Percentiles rank a stretch among this genome's conserved stretches.
phyloP scores from a whole-genome alignment of 2,113 vertebrate species.

The Percina caprodes region DNA sequence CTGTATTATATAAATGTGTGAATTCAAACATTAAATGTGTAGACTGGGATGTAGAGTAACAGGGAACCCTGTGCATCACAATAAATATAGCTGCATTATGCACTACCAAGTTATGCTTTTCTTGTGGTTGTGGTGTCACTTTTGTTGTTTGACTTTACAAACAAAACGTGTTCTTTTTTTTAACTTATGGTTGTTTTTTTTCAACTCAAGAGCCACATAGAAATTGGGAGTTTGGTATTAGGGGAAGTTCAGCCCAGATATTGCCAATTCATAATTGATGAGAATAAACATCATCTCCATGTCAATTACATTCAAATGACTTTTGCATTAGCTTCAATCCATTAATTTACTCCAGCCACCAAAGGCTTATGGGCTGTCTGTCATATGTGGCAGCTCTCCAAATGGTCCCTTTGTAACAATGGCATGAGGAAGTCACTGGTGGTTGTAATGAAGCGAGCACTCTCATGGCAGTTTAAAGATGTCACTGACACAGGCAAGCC shows the following conservation, averaged over 20 bases:
- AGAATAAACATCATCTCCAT: constrained; percentile 62
- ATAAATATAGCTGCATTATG: background rate
- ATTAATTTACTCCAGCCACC: constrained; percentile 52
- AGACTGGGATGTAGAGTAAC: background rate
- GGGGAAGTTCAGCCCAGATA: constrained; percentile 37
- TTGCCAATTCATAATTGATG: constrained; percentile 54
- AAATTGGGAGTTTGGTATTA: constrained; percentile 20
- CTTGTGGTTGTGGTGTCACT: background rate
- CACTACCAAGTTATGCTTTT: background rate
- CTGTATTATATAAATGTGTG: background rate
- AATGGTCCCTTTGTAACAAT: constrained; percentile 44
- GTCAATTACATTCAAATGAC: constrained; percentile 67
- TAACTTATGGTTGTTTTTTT: background rate
- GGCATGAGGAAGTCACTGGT: constrained; percentile 28
- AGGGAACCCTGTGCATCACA: background rate
- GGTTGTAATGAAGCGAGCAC: constrained; percentile 49
- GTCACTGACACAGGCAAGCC: constrained; percentile 17
- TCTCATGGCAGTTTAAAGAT: constrained; percentile 47
- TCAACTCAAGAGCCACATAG: background rate
- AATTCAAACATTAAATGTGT: background rate
- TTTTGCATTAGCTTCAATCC: constrained; percentile 35
- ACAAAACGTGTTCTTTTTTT: background rate
- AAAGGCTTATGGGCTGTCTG: constrained; percentile 47
- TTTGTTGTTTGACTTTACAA: background rate
- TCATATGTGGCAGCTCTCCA: constrained; percentile 51